Conservation (phyloP, 2,888 invertebrate genomes). For the Archips crataeganus region DNA sequence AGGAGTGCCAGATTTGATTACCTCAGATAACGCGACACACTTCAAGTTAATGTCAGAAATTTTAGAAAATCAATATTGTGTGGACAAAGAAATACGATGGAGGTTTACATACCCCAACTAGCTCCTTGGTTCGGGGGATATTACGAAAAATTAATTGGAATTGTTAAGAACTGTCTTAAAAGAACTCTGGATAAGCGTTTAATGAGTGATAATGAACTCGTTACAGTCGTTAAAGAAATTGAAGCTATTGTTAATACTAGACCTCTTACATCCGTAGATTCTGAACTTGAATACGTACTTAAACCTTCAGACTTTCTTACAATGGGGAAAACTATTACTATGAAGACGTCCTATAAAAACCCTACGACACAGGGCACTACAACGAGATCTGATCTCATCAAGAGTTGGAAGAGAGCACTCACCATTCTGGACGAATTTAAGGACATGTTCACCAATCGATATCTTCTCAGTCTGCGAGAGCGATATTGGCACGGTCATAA, state of each 20-base stretch:
- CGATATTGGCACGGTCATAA: not conserved
- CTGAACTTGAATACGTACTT: not conserved
- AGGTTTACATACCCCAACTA: slow-evolving; percentile 12
- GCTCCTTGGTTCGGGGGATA: not conserved
- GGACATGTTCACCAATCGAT: slow-evolving; percentile 10
- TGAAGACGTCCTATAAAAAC: not conserved
- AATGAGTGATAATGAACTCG: not conserved
- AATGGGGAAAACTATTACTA: slow-evolving; percentile 6
- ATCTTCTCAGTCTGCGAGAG: slow-evolving; percentile 2
- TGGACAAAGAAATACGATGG: slow-evolving; percentile 6
- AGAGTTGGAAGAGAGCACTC: slow-evolving; percentile 16
- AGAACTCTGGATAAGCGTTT: slow-evolving; percentile 3
- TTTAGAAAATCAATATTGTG: not conserved
- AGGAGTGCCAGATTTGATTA: not conserved
- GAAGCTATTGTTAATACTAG: slow-evolving; percentile 10
- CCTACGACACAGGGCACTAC: not conserved
- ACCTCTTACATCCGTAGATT: slow-evolving; percentile 3
- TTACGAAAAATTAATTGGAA: slow-evolving; percentile 3
- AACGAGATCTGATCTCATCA: not conserved
- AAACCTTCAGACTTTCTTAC: slow-evolving; percentile 20
- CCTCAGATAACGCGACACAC: not conserved
- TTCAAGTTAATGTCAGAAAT: not conserved
- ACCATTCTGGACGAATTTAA: slow-evolving; percentile 7
- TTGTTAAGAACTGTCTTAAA: slow-evolving; percentile 15
- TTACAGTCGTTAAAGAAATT: slow-evolving; percentile 12